Evolutionary conservation across 2,888 invertebrate species (phyloP).

Genomic region (Drosophila kambysellisi): DNA sequence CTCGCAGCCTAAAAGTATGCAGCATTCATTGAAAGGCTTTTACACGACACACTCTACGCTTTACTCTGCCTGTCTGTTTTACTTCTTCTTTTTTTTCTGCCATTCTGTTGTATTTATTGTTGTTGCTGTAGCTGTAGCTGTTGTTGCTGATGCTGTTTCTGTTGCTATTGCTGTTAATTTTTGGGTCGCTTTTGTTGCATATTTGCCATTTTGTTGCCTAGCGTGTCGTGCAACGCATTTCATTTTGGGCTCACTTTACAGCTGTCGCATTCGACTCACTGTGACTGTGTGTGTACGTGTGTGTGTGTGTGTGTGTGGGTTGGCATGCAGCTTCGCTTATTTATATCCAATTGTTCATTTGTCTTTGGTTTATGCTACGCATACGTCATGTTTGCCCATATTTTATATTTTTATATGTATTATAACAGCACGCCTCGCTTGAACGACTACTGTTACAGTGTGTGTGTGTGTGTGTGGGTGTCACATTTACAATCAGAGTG

Average conservation of each 20-base stretch:
- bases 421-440: conserved; percentile 26
- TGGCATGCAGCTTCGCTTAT: conserved; percentile 67
- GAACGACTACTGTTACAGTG: conserved; percentile 14
- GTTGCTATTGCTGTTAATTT: conserved; percentile 68
- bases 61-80: conserved; percentile 7
- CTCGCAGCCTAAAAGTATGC: conserved; percentile 77
- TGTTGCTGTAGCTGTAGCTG: neutral
- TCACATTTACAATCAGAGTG: conserved; percentile 57
- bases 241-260: conserved; percentile 55
- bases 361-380: conserved; percentile 81
- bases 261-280: conserved; percentile 32
- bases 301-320: conserved; percentile 32
- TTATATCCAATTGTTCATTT: conserved; percentile 81
- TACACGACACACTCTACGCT: conserved; percentile 65
- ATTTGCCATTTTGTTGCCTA: conserved; percentile 58
- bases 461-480: conserved; percentile 19
- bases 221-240: conserved; percentile 44
- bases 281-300: conserved; percentile 16
- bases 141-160: conserved; percentile 29
- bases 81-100: conserved; percentile 21
- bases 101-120: conserved; percentile 22
- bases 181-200: conserved; percentile 73
- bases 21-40: conserved; percentile 79
- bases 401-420: conserved; percentile 68
- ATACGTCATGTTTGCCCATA: conserved; percentile 80